Base-by-base conservation (phyloP, 2,888 invertebrate species). In the Dorcus parallelipipedus region DNA sequence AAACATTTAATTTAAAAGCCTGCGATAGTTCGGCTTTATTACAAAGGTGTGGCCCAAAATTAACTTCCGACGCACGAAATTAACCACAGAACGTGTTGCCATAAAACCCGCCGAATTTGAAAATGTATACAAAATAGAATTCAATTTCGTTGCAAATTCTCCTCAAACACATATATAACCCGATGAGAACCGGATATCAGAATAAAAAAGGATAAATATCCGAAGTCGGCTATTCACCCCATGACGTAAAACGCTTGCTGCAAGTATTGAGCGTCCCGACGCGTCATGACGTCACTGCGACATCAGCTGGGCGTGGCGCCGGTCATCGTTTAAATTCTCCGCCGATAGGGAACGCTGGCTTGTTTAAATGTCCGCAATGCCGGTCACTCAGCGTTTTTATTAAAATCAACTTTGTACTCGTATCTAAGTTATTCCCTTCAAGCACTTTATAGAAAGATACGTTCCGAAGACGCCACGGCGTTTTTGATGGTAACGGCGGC, bases 231-330 rank as follows among this genome's bases (percentile, higher is more conserved):
- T 74, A 71, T 74, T 74, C 68, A 74, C 74, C 74, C 67, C 72
- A 62, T 74, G 73, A 74, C 75, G 75, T 74, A 68, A 68, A 67
- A 62, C 67, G 67, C 69, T 69, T 69, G 69, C 69, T 69, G 57
- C 55, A 69, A 68, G 68, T 73, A 74, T 74, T 69, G 75, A 73
- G 69, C 74, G 71, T 68, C 70, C 66, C 70, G 73, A 68, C 73
- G 74, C 72, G 72, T 67, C 68, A 64, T 76, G 75, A 77, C 77
- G 77, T 77, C 74, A 75, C 64, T 73, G 72, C 73, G 72, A 71
- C 73, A 76, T 76, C 77, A 76, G 76, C 76, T 77, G 76, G 76
- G 76, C 70, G 76, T 76, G 76, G 75, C 72, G 74, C 70, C 54
- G 58, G 59, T 62, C 62, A 58, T 57, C 59, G 54, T 58, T 63